These are phyloP conservation scores for Poliocrania exsul DNA, from an alignment of 2,797 vertebrate genomes.

Conservation along the genomic window DNA sequence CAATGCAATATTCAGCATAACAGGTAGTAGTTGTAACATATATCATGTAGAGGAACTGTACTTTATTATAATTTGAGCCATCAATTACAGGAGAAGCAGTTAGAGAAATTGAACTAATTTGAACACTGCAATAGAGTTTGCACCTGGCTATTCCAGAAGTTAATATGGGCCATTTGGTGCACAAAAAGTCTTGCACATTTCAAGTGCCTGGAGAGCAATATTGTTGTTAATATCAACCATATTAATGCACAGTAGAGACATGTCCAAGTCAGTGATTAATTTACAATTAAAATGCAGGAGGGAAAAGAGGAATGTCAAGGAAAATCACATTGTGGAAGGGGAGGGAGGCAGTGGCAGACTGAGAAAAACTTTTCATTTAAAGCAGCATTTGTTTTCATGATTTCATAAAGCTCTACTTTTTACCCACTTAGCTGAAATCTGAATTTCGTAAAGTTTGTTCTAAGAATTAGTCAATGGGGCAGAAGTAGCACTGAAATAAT, in stretches of 20 bases:
- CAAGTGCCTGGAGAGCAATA: slow-evolving; percentile 43
- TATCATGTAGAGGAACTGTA: slow-evolving; percentile 51
- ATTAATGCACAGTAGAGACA: slow-evolving; percentile 23
- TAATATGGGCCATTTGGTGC: slow-evolving; percentile 60
- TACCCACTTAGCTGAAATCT: slow-evolving; percentile 25
- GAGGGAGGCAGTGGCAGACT: neutral
- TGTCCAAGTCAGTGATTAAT: slow-evolving; percentile 15
- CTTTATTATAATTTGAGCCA: slow-evolving; percentile 53
- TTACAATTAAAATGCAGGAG: neutral
- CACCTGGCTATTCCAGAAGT: slow-evolving; percentile 55
- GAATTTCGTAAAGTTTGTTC: slow-evolving; percentile 4
- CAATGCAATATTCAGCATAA: slow-evolving; percentile 63
- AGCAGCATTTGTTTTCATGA: neutral
- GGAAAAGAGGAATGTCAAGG: neutral
- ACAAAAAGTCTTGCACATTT: slow-evolving; percentile 33
- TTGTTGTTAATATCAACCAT: slow-evolving; percentile 42
- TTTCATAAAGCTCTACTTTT: slow-evolving; percentile 33
- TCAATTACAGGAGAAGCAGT: slow-evolving; percentile 50
- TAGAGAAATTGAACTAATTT: slow-evolving; percentile 62
- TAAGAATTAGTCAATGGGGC: slow-evolving; percentile 23
- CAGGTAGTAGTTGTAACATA: slow-evolving; percentile 50
- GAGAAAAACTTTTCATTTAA: neutral
- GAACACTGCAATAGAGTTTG: slow-evolving; percentile 58
- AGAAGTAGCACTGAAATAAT: neutral
- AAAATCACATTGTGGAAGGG: neutral